Percentiles rank a stretch among this genome's conserved stretches.
phyloP scores from a whole-genome alignment of 1,140 invertebrate species.

The Drosophila lini region DNA sequence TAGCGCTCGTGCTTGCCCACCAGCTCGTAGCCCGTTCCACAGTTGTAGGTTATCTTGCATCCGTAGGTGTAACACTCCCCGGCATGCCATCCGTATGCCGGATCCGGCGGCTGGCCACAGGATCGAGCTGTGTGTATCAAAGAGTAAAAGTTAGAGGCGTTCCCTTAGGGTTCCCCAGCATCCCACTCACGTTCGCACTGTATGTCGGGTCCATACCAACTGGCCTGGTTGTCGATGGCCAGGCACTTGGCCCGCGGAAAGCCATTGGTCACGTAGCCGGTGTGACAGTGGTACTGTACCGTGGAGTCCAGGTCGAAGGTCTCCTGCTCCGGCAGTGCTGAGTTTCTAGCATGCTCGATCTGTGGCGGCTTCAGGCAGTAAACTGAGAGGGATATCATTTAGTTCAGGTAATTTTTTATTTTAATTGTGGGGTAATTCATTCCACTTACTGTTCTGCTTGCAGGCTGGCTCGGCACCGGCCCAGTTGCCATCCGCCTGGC shows the following conservation, averaged over 20 bases:
- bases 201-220: slow-evolving; percentile 97
- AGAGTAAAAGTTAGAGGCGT: not conserved
- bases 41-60: slow-evolving; percentile 95
- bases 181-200: slow-evolving; percentile 93
- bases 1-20: slow-evolving; percentile 92
- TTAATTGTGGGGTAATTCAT: not conserved
- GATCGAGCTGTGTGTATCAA: slow-evolving; percentile 87
- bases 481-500: slow-evolving; percentile 97
- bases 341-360: slow-evolving; percentile 94
- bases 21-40: slow-evolving; percentile 95
- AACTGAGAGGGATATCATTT: slow-evolving; percentile 85
- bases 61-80: slow-evolving; percentile 96
- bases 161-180: not conserved
- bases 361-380: slow-evolving; percentile 95
- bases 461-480: slow-evolving; percentile 94
- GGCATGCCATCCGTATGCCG: slow-evolving; percentile 95
- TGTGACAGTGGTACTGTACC: slow-evolving; percentile 95
- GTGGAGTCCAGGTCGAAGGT: slow-evolving; percentile 93
- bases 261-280: slow-evolving; percentile 82
- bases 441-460: slow-evolving; percentile 91
- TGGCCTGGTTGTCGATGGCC: slow-evolving; percentile 92
- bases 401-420: too few relatives aligned
- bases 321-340: slow-evolving; percentile 91
- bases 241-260: slow-evolving; percentile 89
- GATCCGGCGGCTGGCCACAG: slow-evolving; percentile 94